These are phyloP conservation scores for Stegophylla sp. DNA, from an alignment of 2,888 invertebrate species.

Conservation along the genomic window DNA sequence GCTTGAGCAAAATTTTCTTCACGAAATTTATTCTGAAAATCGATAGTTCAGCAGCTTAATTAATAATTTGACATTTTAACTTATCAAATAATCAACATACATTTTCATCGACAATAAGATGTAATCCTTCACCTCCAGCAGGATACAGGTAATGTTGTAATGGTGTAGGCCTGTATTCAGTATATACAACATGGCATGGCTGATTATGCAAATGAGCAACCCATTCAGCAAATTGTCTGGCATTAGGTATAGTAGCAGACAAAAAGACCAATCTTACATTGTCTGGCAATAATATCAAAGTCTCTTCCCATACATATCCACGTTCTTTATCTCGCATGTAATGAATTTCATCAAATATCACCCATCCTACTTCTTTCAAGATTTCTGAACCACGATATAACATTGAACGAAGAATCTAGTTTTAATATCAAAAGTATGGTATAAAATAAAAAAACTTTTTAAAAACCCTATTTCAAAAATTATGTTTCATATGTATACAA, in stretches of 20 bases:
- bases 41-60: neutral
- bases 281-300: constrained; percentile 93
- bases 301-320: constrained; percentile 99
- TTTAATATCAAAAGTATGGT: too few relatives aligned
- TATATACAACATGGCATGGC: constrained; percentile 98
- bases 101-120: constrained; percentile 92
- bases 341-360: constrained; percentile 99
- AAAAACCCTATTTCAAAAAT: too few relatives aligned
- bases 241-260: constrained; percentile 99
- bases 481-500: too few relatives aligned
- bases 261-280: constrained; percentile 98
- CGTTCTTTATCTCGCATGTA: constrained; percentile 99
- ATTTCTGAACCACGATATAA: constrained; percentile 97
- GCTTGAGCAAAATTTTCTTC: constrained; percentile 98
- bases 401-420: constrained; percentile 94
- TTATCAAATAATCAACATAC: constrained; percentile 65
- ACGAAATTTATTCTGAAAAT: constrained; percentile 73
- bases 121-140: constrained; percentile 93
- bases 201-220: constrained; percentile 92
- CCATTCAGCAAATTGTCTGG: constrained; percentile 94
- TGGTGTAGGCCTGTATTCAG: constrained; percentile 96
- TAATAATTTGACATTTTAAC: neutral
- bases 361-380: constrained; percentile 99
- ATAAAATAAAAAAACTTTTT: too few relatives aligned
- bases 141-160: constrained; percentile 98